phyloP scores from a whole-genome alignment of 2,113 vertebrate genomes.

The Scartelaos histophorus region DNA sequence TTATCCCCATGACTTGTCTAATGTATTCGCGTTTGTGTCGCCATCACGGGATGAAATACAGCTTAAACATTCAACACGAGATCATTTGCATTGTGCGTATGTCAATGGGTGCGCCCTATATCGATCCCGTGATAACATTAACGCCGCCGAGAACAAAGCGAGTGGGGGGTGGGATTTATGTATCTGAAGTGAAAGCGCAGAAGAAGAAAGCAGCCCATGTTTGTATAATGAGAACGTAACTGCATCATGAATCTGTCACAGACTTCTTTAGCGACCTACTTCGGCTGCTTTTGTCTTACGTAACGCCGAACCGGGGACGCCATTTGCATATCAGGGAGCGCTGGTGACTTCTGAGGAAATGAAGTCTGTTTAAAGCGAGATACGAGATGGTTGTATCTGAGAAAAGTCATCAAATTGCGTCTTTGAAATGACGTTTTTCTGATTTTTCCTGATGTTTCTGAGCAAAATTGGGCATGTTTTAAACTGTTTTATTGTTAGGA shows the following conservation, averaged over 20 bases:
- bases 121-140: background rate
- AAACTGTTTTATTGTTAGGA: no score
- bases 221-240: background rate
- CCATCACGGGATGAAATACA: background rate
- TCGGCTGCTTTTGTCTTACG: background rate
- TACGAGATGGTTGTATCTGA: background rate
- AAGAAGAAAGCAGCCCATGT: background rate
- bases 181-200: background rate
- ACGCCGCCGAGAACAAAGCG: background rate
- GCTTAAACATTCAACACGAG: background rate
- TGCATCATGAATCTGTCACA: conserved; percentile 1
- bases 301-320: background rate
- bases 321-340: background rate
- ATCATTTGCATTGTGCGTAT: background rate
- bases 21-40: background rate
- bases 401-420: no score
- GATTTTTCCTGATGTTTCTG: no score
- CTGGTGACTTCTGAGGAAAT: background rate
- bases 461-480: no score
- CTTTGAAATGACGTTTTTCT: no score
- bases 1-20: background rate
- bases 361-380: background rate
- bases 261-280: conserved; percentile 1
- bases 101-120: background rate
- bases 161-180: background rate